Evolutionary conservation across 2,113 vertebrate species (phyloP), one percentile per base, ranked within the genome.

Genomic region (Phodopus roborovskii): DNA sequence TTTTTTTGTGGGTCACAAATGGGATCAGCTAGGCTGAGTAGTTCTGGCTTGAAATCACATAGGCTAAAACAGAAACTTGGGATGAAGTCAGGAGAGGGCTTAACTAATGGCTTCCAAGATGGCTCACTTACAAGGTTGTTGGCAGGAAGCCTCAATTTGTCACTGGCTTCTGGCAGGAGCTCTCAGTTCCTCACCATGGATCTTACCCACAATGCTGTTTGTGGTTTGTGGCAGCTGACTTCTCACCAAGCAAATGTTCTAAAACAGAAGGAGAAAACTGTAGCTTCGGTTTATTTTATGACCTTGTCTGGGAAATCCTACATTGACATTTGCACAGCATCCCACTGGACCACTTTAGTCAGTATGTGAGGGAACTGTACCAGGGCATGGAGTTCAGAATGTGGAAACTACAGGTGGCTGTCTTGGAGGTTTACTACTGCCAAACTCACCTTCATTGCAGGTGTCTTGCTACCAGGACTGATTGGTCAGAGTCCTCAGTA

Each of bases 161-260:
- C 42, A 58, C 58, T 53, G 75, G 62, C 33, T 79, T 79, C 74
- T 94, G 81, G 66, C 77, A 74, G 64, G 70, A 89, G 4, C 9
- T 70, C 73, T 91, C 28, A 90, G 53, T 50, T 92, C 82, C 56
- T 96, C 62, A 86, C 66, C 36, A 73, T 15, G 39, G n/a, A 36
- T 75, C 53, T 81, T 92, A 30, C 78, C 33, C 30, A n/a, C 28
- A 68, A 78, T 24, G 48, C 73, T 95, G 28, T 82, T 87, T 78
- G 58, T 36, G 62, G 68, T 36, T n/a, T 1, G 0, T 53, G 74
- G 88, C 30, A 89, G 88, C 71, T 96, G 94, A 89, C 87, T 96
- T 93, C 48, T 96, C 28, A 90, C 68, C 82, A 81, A 93, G 62
- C n/a, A 92, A 95, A 74, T 73, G 60, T 90, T 89, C 68, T 28